Percentiles rank a stretch among this genome's conserved stretches.
These are phyloP conservation scores for Spisula subtruncata DNA, from an alignment of 2,888 invertebrate genomes.

Conservation along the genomic window DNA sequence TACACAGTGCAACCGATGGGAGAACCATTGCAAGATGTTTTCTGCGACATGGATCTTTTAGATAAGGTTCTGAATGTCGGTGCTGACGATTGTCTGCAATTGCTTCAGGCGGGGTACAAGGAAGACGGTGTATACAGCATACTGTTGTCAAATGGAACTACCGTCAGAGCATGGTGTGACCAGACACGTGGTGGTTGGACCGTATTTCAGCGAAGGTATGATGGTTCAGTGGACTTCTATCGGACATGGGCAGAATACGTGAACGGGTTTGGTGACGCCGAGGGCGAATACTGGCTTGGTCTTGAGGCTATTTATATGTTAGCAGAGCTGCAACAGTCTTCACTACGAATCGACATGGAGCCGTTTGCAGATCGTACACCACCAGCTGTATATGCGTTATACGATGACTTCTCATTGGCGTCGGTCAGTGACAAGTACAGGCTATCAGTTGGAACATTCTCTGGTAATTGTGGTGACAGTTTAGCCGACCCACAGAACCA, in stretches of 20 bases:
- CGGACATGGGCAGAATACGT: conserved; percentile 3
- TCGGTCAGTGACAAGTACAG: background rate
- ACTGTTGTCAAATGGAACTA: background rate
- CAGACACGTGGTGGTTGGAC: background rate
- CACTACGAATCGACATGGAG: background rate
- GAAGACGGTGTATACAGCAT: background rate
- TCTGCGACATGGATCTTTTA: background rate
- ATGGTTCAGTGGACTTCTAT: background rate
- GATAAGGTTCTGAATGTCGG: background rate
- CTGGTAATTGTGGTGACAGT: background rate
- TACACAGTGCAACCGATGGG: background rate
- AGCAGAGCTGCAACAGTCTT: background rate
- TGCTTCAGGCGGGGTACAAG: background rate
- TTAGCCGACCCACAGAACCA: background rate
- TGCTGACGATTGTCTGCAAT: conserved; percentile 3
- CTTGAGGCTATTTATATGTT: conserved; percentile 2
- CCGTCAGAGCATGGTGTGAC: background rate
- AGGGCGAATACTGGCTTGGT: conserved; percentile 3
- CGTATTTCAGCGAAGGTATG: background rate
- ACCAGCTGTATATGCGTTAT: background rate
- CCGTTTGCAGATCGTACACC: background rate
- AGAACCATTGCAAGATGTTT: background rate
- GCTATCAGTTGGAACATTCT: background rate
- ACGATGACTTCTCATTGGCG: background rate
- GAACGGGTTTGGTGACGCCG: too few species aligned